phyloP scores from a whole-genome alignment of 2,888 invertebrate genomes.

The Mystacides longicornis region DNA sequence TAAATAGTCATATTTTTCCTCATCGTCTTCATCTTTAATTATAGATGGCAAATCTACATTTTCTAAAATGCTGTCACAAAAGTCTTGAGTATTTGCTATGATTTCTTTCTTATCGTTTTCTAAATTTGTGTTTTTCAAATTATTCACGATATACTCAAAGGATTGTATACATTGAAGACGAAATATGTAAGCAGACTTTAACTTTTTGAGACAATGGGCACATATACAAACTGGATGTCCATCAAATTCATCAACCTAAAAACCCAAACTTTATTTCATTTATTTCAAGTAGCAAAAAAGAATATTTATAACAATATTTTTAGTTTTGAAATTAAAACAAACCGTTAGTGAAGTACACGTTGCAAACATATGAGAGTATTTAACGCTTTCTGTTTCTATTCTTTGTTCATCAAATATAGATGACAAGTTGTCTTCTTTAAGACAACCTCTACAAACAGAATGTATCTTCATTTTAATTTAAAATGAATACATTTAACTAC shows the following conservation, averaged over 20 bases:
- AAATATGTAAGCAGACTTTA: slow-evolving; percentile 23
- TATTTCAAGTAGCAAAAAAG: background rate
- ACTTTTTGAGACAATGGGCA: slow-evolving; percentile 20
- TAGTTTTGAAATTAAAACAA: background rate
- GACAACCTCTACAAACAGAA: slow-evolving; percentile 15
- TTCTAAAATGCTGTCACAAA: no score
- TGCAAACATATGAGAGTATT: slow-evolving; percentile 14
- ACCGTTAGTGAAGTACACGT: slow-evolving; percentile 14
- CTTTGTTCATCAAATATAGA: slow-evolving; percentile 14
- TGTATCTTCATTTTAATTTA: slow-evolving; percentile 14
- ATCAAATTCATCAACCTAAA: slow-evolving; percentile 18
- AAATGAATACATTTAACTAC: no score
- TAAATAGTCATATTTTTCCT: no score
- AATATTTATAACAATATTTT: no score
- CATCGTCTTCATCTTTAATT: no score
- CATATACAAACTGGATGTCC: slow-evolving; percentile 22
- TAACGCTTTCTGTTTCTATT: slow-evolving; percentile 11
- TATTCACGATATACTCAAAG: background rate
- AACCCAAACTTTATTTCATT: no score
- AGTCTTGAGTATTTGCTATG: no score
- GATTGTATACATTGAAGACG: slow-evolving; percentile 19
- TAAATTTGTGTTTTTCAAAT: background rate
- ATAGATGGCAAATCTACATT: no score
- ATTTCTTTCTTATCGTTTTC: background rate
- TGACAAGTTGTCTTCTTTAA: slow-evolving; percentile 16